Evolutionary conservation across 2,113 vertebrate species (phyloP), one percentile per base, ranked within the genome.

Genomic region (Thomomys bottae): DNA sequence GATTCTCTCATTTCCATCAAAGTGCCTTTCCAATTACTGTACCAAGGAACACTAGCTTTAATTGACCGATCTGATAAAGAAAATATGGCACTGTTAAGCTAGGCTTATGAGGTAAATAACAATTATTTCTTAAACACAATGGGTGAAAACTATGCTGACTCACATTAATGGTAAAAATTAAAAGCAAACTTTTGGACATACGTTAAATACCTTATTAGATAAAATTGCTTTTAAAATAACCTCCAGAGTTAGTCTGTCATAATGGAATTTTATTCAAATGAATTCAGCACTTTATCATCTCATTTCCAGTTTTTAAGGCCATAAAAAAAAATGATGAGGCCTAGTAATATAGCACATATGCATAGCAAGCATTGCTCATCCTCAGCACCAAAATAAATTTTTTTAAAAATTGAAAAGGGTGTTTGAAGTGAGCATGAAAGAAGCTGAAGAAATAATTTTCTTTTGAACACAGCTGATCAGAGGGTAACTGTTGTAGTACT

Each of bases 1-100:
- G 98, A 99, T 97, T 98, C 97, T 98, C 98, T 98, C 97, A 98
- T 97, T 97, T 98, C 98, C 98, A 97, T 98, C 97, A 98, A 96
- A 95, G 98, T 98, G 94, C 99, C 98, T 99, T 98, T 99, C 98
- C 98, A 99, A 98, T 98, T 98, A 98, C 45, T 98, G 98, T 98
- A 99, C 98, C 98, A 99, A 97, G 98, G 98, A 97, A 98, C 97
- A 98, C 98, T 98, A 98, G 98, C 98, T 98, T 99, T 99, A 98
- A 99, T 87, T 98, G 98, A 99, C 96, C 97, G 97, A 98, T 99
- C 98, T 99, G 97, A 98, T 91, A 97, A 98, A 98, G 97, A 98
- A 98, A 98, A 98, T 95, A 98, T 6, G 95, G 14, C 88, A 95
- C 97, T 96, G 97, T 97, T 98, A 97, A 66, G 87, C 97, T 96